Base-by-base conservation (phyloP, 2,888 invertebrate genomes). In the Sphaerophoria taeniata region DNA sequence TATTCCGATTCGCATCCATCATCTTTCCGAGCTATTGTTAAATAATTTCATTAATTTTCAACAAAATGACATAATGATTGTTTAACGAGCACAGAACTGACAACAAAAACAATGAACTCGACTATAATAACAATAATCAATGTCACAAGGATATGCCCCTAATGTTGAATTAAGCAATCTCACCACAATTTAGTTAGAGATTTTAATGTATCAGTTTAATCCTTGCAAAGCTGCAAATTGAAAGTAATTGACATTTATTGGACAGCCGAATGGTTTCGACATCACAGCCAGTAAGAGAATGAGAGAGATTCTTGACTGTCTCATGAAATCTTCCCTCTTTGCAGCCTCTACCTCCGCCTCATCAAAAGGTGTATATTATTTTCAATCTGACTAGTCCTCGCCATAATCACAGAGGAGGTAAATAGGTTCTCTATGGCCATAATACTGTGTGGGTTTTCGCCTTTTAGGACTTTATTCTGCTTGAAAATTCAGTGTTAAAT, bases 171-270 rank as follows among this genome's bases (percentile, higher is more conserved):
- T 69, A 77, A 78, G 56, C 70, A 71, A 78, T 78, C 70, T 78
- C 58, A 74, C 65, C 70, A 58, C 63, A 78, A 63, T 65, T 70
- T 70, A 79, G 61, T 75, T 65, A 71, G 60, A 75, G 75, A 81
- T 77, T 87, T 84, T 75, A 77, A 80, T 78, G 80, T 87, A 88
- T 86, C 86, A 87, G 86, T 87, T 85, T 88, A 88, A 87, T 88
- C 88, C 88, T 76, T 87, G 87, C 84, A 87, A 87, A 88, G 83
- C 87, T 87, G 88, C 87, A 90, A 90, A 89, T 90, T 89, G 89
- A 89, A 88, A 89, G 88, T 90, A 90, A 90, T 90, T 90, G 90
- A 90, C 90, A n/a, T n/a, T n/a, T n/a, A n/a, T n/a, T n/a, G n/a
- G n/a, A n/a, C n/a, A n/a, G n/a, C n/a, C n/a, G n/a, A n/a, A n/a